Evolutionary conservation across 2,888 invertebrate genomes (phyloP).

Genomic region (Idaea dimidiata): DNA sequence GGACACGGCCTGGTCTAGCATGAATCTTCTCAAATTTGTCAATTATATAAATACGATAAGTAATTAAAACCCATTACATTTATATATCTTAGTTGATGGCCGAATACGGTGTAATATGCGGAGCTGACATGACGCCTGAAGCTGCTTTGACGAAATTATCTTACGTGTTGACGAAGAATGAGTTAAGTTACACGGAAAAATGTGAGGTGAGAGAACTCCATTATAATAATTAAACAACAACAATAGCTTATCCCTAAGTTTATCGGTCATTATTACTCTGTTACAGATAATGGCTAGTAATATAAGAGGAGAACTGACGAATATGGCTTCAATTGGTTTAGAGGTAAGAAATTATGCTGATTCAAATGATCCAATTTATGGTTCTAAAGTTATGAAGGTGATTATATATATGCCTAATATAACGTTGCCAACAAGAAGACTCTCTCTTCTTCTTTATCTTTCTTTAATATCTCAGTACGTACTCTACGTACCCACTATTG

Average conservation of each 20-base stretch:
- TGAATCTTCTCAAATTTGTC: too few species aligned
- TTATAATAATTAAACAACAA: neutral
- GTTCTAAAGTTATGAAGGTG: too few species aligned
- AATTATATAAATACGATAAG: too few species aligned
- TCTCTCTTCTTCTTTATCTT: too few species aligned
- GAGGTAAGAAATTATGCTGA: constrained; percentile 42
- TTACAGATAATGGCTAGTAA: constrained; percentile 87
- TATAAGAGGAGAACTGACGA: constrained; percentile 90
- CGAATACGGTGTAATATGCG: constrained; percentile 87
- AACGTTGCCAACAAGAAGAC: too few species aligned
- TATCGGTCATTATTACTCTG: neutral
- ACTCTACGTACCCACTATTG: too few species aligned
- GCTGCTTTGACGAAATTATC: constrained; percentile 95
- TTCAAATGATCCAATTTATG: too few species aligned
- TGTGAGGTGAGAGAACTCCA: constrained; percentile 71
- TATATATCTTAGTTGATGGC: constrained; percentile 64
- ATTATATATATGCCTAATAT: too few species aligned
- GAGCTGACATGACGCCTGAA: constrained; percentile 95
- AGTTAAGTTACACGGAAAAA: constrained; percentile 83
- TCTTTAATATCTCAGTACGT: too few species aligned
- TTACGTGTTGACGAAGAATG: constrained; percentile 91
- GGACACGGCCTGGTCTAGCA: too few species aligned
- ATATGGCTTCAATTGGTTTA: constrained; percentile 50
- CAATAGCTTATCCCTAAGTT: neutral
- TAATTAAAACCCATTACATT: too few species aligned